Base-by-base conservation (phyloP, 2,888 invertebrate genomes). In the Eumacrocentrus americanus region DNA sequence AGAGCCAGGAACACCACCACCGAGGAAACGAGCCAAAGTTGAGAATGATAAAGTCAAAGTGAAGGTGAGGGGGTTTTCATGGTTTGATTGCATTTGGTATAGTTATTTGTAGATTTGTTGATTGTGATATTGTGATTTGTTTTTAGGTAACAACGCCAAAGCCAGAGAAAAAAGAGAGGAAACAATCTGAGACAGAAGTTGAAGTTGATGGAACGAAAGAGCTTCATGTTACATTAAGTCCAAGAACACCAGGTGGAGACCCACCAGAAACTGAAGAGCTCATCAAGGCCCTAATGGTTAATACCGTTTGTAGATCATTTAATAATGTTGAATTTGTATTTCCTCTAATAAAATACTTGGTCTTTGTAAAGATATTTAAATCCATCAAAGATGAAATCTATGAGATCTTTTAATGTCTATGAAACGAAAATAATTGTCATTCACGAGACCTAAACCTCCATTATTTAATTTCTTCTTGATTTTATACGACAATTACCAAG, bases 181-280 rank as follows among this genome's bases (percentile, higher is more conserved):
- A 83, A 70, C 85, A 83, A 71, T 83, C 83, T 18, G 85, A 86
- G 70, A 83, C 82, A 23, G 81, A 86, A 65, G 86, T 83, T 12
- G 82, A 86, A 79, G 82, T 86, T 4, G 90, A 91, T 72, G 91
- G 91, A 16, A 89, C 88, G 66, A 87, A 91, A 63, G 91, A 91
- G 74, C 87, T 89, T 0, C 90, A 91, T 72, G 87, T 88, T 2
- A 91, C 90, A 16, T 83, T 92, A 56, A 92, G 93, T 74, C 93
- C 93, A 0, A 88, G 88, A 72, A 87, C 90, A 5, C 91, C 92
- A 0, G 88, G 88, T 0, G 91, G 91, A 1, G 94, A 95, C 76
- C 92, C 94, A 1, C 94, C 95, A 1, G 94, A 97, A 82, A 91
- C 96, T 0, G 95, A 97, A 75, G 95, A 95, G 73, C 85, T 98